Conservation (phyloP, 92 coral and sea anemone species). For the Palythoa grandis region DNA sequence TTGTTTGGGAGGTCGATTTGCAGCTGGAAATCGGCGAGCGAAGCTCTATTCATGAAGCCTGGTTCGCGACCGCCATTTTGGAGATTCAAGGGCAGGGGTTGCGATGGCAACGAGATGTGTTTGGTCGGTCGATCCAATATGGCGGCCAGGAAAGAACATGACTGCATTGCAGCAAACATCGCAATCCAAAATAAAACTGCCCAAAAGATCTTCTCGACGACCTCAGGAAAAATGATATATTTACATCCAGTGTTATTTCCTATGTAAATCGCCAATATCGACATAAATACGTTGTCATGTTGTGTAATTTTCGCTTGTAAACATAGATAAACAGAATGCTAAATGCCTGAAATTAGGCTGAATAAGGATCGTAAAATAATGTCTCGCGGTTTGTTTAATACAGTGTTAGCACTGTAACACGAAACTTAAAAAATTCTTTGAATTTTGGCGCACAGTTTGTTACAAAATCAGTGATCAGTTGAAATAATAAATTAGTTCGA, state of each 20-base stretch:
- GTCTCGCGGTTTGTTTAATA: neutral
- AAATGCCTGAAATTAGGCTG: too few relatives aligned
- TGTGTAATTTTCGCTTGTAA: neutral
- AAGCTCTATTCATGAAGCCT: neutral
- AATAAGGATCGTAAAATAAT: neutral
- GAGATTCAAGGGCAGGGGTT: constrained; percentile 14
- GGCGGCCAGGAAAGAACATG: constrained; percentile 22
- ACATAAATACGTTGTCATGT: neutral
- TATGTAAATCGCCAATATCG: neutral
- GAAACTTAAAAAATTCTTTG: constrained; percentile 18
- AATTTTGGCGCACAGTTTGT: constrained; percentile 33
- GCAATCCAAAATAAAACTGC: neutral
- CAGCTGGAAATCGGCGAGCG: constrained; percentile 31
- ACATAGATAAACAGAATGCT: neutral
- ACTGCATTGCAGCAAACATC: neutral
- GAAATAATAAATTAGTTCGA: neutral
- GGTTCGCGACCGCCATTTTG: constrained; percentile 36
- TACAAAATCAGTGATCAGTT: neutral
- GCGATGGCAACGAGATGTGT: constrained; percentile 29
- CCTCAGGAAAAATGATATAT: neutral
- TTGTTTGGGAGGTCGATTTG: neutral
- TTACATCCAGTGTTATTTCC: neutral
- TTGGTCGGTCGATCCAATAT: neutral
- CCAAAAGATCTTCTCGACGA: neutral
- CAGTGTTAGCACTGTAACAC: neutral